These are phyloP conservation scores for Akabosia matsudoensis DNA, from an alignment of 1,140 invertebrate genomes.

Conservation along the genomic window DNA sequence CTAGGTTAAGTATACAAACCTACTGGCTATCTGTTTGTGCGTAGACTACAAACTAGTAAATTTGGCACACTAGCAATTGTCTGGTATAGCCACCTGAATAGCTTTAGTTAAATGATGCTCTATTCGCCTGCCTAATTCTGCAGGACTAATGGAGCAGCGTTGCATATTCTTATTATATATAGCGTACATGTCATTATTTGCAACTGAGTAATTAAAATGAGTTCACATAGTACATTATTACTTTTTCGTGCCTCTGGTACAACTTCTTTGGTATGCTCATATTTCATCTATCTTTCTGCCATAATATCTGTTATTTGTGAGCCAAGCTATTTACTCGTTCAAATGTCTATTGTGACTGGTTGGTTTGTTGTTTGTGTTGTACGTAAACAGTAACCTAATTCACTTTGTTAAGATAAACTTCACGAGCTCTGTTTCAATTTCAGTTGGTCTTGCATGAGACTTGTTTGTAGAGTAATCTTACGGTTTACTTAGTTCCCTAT, in stretches of 20 bases:
- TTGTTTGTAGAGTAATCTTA: background rate
- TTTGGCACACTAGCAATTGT: too few relatives aligned
- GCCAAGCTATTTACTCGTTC: background rate
- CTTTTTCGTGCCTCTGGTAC: background rate
- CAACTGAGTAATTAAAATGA: background rate
- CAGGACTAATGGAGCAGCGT: background rate
- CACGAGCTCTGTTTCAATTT: background rate
- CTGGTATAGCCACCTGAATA: too few relatives aligned
- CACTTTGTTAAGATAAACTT: background rate
- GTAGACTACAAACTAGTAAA: too few relatives aligned
- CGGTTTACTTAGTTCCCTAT: too few relatives aligned
- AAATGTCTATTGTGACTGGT: background rate
- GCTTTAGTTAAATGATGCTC: too few relatives aligned
- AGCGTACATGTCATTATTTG: too few relatives aligned
- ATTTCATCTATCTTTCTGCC: background rate
- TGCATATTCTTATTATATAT: background rate
- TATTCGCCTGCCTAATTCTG: too few relatives aligned
- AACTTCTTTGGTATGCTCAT: background rate
- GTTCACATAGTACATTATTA: background rate
- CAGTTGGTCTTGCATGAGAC: background rate
- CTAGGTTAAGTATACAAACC: too few relatives aligned
- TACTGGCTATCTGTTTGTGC: too few relatives aligned
- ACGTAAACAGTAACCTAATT: background rate
- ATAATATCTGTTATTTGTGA: background rate
- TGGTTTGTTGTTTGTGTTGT: too few relatives aligned